Evolutionary conservation across 2,113 vertebrate species (phyloP).

Genomic region (Zingel zingel): DNA sequence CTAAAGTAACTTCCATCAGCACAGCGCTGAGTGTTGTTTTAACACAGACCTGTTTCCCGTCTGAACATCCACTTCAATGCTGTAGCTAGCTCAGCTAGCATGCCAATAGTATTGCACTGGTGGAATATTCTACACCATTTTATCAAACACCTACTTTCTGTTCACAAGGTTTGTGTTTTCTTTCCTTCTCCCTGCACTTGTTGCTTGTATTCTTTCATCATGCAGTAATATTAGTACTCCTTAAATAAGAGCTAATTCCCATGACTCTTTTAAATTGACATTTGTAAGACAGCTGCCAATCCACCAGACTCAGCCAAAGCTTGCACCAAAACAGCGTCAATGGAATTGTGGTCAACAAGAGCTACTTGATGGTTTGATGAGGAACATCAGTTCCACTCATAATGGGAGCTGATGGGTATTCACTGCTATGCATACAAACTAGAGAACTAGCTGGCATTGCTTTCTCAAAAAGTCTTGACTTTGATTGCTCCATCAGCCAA

Average conservation of each 20-base stretch:
- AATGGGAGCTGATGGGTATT: not conserved
- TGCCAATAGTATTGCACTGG: not conserved
- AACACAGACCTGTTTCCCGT: not conserved
- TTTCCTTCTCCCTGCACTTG: not conserved
- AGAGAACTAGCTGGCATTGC: not conserved
- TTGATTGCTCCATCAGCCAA: constrained; percentile 47
- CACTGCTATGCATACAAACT: not conserved
- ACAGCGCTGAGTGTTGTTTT: not conserved
- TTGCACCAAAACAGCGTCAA: not conserved
- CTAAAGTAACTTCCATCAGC: not conserved
- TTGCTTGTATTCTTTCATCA: constrained; percentile 1
- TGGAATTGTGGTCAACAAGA: not conserved
- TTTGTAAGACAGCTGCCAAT: not conserved
- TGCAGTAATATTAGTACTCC: not conserved
- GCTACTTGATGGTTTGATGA: not conserved
- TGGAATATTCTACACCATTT: not conserved
- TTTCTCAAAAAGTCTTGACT: constrained; percentile 41
- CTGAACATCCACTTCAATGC: not conserved
- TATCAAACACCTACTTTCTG: not conserved
- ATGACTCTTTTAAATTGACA: not conserved
- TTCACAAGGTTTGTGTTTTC: not conserved
- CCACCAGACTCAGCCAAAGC: not conserved
- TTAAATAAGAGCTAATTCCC: not conserved
- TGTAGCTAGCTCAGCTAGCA: not conserved
- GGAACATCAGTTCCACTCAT: not conserved